Evolutionary conservation across 2,888 invertebrate genomes (phyloP).

Genomic region (Drosophila tanythrix): DNA sequence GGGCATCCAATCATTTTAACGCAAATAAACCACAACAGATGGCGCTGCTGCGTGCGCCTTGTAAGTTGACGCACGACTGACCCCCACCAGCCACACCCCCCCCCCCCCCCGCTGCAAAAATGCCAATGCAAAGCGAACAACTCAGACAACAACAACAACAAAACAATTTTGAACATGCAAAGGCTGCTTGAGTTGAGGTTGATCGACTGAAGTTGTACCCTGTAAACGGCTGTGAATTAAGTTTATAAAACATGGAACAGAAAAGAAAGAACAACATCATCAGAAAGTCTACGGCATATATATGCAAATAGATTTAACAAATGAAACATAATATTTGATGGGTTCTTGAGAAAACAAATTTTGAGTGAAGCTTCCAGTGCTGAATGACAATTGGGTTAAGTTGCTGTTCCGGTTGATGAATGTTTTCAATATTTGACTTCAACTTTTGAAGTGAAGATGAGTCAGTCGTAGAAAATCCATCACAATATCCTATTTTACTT

Average conservation of each 20-base stretch:
- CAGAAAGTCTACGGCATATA: not conserved
- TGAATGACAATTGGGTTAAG: not conserved
- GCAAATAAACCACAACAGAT: conserved; percentile 82
- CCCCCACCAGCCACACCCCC: not conserved
- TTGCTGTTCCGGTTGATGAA: not conserved
- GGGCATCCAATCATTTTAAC: conserved; percentile 82
- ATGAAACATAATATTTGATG: not conserved
- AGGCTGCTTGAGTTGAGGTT: no score
- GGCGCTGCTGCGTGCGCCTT: conserved; percentile 75
- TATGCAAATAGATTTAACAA: not conserved
- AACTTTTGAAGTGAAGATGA: not conserved
- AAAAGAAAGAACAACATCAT: not conserved
- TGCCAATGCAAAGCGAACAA: conserved; percentile 10
- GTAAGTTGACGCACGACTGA: conserved; percentile 76
- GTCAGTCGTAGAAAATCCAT: not conserved
- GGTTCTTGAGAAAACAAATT: not conserved
- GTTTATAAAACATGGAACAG: not conserved
- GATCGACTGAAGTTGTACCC: not conserved
- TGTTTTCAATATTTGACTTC: not conserved
- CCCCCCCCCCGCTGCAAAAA: not conserved
- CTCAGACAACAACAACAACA: conserved; percentile 12
- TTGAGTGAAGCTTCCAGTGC: not conserved
- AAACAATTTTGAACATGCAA: conserved; percentile 20
- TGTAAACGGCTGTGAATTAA: not conserved
- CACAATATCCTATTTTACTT: not conserved